Base-by-base conservation (phyloP, 2,797 vertebrate genomes). In the Astyanax mexicanus region DNA sequence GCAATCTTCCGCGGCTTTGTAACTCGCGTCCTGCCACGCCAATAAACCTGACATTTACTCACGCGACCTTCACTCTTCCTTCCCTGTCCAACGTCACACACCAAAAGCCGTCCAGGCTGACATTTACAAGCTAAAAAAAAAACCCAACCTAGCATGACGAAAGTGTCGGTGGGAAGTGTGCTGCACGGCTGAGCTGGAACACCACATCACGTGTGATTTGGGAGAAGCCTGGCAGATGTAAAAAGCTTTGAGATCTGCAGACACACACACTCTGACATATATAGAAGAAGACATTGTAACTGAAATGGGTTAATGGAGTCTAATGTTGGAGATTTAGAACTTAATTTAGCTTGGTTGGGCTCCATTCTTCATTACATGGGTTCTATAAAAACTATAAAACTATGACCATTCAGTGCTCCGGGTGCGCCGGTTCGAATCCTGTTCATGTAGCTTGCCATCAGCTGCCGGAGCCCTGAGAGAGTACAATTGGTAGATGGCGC, bases 31-130 rank as follows among this genome's bases (percentile, higher is more conserved):
- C 37, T 3, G 27, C 27, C 54, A 25, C 54, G 66, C n/a, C 69
- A 78, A 68, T 72, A 72, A 74, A 66, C 45, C 54, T 78, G 75
- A 67, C 54, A 71, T 81, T 81, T 78, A 64, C 65, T 51, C 45
- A 69, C 51, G 45, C 45, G 54, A 77, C 79, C 69, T 73, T 73
- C 69, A 69, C 17, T 64, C 61, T 32, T 72, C 69, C 55, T 80
- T 42, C 69, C 62, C 57, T n/a, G n/a, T 55, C 57, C 17, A 15
- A 25, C 45, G 17, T 68, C 52, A 69, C 37, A 42, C 51, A 55
- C 13, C 68, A 27, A 57, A 38, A 37, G 37, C 19, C n/a, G 44
- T 19, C 6, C 19, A 4, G 17, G 38, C 21, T 72, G 70, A 62
- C 71, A 73, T 64, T 73, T 64, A 13, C 58, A 5, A n/a, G 32